Conservation (phyloP, 2,113 vertebrate species). For the Sturnus vulgaris region DNA sequence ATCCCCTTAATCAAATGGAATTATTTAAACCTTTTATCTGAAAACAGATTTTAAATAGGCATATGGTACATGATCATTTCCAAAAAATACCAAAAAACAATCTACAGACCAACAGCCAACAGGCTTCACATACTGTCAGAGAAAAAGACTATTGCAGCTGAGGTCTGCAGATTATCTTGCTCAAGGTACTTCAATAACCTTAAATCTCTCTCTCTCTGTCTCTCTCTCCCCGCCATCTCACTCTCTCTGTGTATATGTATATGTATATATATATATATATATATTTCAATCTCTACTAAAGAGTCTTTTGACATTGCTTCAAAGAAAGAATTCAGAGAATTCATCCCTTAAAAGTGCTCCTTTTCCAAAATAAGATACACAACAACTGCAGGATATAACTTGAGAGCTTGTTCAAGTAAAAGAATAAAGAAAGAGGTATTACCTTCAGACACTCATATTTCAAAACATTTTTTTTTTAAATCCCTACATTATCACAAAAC, state of each 20-base stretch:
- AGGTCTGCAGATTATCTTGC: background rate
- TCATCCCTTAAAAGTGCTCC: background rate
- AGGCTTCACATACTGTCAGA: background rate
- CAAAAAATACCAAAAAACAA: background rate
- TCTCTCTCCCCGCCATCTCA: no score
- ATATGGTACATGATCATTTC: background rate
- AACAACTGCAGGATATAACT: background rate
- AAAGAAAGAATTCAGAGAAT: background rate
- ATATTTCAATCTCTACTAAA: background rate
- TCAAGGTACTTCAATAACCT: background rate
- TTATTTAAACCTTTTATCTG: background rate
- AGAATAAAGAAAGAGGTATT: background rate
- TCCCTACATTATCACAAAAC: rapidly evolving
- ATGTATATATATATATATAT: background rate
- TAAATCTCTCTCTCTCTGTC: no score
- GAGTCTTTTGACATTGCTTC: background rate
- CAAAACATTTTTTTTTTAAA: background rate
- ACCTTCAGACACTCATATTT: background rate
- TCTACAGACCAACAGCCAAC: background rate
- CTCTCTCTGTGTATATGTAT: no score
- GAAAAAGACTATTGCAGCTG: background rate
- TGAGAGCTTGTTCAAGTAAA: background rate
- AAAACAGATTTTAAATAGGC: background rate
- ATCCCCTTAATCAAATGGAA: background rate
- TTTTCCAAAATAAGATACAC: background rate